A percentile compares a stretch with the other conserved stretches of the same genome.
Evolutionary conservation across 2,113 vertebrate genomes (phyloP).

Genomic region (Sinocyclocheilus rhinocerous): DNA sequence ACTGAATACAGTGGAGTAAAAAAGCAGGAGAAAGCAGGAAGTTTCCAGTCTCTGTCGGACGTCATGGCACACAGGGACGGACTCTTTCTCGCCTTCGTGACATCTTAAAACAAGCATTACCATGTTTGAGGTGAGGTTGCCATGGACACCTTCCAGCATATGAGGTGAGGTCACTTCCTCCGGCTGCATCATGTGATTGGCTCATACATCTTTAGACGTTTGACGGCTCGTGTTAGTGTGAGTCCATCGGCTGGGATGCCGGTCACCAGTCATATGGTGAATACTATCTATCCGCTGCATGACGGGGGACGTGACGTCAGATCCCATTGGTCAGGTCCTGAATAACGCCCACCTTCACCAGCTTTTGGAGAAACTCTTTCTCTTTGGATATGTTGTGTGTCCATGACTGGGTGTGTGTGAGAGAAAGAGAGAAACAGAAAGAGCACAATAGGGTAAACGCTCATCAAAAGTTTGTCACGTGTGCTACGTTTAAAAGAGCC

Average conservation of each 20-base stretch:
- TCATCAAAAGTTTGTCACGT: neutral
- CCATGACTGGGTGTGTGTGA: conserved; percentile 81
- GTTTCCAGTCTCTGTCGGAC: neutral
- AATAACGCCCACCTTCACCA: conserved; percentile 88
- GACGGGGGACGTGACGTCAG: conserved; percentile 60
- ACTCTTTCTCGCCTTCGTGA: neutral
- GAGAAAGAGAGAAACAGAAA: conserved; percentile 29
- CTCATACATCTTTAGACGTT: neutral
- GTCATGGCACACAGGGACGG: neutral
- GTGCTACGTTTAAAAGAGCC: neutral
- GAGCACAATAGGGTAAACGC: neutral
- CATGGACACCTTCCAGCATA: neutral
- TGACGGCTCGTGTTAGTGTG: neutral
- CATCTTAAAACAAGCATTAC: neutral
- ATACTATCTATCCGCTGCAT: neutral
- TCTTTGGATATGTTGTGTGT: conserved; percentile 92
- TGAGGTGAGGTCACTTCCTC: neutral
- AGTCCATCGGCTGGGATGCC: neutral
- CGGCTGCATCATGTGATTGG: neutral
- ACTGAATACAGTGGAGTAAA: neutral
- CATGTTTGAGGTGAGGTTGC: neutral
- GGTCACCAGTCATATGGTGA: neutral
- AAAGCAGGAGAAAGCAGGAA: conserved; percentile 11
- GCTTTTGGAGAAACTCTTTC: conserved; percentile 89
- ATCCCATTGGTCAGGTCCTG: conserved; percentile 88